Evolutionary conservation across 1,140 invertebrate genomes (phyloP).

Genomic region (Pantala flavescens): DNA sequence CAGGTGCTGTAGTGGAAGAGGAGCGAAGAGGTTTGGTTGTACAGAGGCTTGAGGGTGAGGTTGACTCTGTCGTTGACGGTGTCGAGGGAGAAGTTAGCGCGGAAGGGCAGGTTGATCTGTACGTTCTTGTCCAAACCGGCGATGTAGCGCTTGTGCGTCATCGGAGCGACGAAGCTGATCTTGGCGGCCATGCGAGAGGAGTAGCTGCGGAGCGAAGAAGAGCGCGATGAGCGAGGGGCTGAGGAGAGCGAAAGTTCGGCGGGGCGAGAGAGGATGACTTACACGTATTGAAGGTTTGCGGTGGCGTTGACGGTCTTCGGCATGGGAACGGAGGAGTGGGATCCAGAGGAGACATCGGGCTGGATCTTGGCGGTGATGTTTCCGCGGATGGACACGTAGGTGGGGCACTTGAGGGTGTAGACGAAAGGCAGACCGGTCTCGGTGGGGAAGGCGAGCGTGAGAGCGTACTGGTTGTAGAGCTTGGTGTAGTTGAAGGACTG

Average conservation of each 20-base stretch:
- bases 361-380: slow-evolving; percentile 34
- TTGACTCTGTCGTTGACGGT: slow-evolving; percentile 33
- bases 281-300: slow-evolving; percentile 36
- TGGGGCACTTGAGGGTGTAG: slow-evolving; percentile 44
- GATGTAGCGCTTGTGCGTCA: slow-evolving; percentile 43
- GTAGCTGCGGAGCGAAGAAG: slow-evolving; percentile 21
- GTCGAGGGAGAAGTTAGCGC: slow-evolving; percentile 35
- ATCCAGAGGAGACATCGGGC: slow-evolving; percentile 26
- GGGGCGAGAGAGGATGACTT: neutral
- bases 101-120: slow-evolving; percentile 43
- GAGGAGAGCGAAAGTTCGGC: neutral
- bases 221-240: neutral
- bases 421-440: slow-evolving; percentile 54
- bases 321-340: slow-evolving; percentile 24
- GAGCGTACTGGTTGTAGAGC: slow-evolving; percentile 38
- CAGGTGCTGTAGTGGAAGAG: slow-evolving; percentile 43
- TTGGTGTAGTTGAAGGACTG: slow-evolving; percentile 43
- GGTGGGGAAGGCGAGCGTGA: slow-evolving; percentile 50
- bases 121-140: slow-evolving; percentile 46
- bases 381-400: slow-evolving; percentile 36
- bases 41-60: slow-evolving; percentile 36
- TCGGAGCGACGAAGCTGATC: slow-evolving; percentile 51
- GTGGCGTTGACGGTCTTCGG: slow-evolving; percentile 32
- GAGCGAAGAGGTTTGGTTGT: slow-evolving; percentile 37
- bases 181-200: slow-evolving; percentile 42